A percentile compares a stretch with the other conserved stretches of the same genome.
Conservation (phyloP, 2,888 invertebrate species). For the Scrobipalpa atriplicella region DNA sequence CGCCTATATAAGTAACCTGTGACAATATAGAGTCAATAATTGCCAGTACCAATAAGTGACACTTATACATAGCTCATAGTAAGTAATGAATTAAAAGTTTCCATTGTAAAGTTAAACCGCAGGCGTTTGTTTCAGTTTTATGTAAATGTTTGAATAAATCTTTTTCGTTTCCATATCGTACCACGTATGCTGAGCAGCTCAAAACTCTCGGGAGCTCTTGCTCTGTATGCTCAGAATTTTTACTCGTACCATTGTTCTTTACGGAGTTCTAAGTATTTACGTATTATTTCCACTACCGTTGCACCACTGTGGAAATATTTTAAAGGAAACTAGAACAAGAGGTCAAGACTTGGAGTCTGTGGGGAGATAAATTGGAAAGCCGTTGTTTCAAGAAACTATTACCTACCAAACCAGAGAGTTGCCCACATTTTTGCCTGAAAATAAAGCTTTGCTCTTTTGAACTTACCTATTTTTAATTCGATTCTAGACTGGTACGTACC, state of each 20-base stretch:
- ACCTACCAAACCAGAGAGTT: neutral
- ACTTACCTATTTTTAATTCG: neutral
- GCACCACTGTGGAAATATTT: conserved; percentile 23
- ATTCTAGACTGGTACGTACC: no score
- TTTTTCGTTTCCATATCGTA: conserved; percentile 22
- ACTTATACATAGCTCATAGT: neutral
- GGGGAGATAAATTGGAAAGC: conserved; percentile 24
- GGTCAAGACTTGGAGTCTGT: conserved; percentile 19
- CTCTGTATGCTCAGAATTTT: conserved; percentile 25
- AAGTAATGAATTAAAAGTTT: neutral
- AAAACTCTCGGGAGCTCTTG: conserved; percentile 21
- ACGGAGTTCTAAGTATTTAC: conserved; percentile 28
- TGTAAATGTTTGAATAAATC: conserved; percentile 34
- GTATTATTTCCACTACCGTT: conserved; percentile 37
- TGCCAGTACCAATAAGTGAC: no score
- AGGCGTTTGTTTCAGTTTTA: conserved; percentile 30
- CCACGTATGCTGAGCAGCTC: conserved; percentile 19
- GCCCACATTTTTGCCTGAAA: conserved; percentile 18
- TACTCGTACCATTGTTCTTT: conserved; percentile 23
- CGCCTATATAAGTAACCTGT: no score
- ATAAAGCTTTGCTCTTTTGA: conserved; percentile 3
- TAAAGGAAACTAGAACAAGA: conserved; percentile 27
- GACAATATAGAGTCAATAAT: no score
- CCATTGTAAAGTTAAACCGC: conserved; percentile 12
- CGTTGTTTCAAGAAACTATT: conserved; percentile 11